Percentiles rank a stretch among this genome's conserved stretches.
These are phyloP conservation scores for Podarcis raffonei DNA, from an alignment of 2,113 vertebrate genomes.

Conservation along the genomic window DNA sequence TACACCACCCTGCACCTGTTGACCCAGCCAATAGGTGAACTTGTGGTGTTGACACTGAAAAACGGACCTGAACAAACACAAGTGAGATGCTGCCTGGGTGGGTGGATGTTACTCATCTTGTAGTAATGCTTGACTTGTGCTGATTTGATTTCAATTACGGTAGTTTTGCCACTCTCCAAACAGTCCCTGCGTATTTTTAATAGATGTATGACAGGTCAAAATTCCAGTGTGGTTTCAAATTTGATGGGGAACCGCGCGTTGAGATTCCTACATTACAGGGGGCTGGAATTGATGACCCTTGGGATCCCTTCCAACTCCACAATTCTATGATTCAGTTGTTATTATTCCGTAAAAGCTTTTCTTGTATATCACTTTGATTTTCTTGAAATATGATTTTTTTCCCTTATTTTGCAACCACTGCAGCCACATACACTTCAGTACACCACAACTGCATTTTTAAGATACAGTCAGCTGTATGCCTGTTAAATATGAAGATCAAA, in stretches of 20 bases:
- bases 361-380: too few relatives aligned
- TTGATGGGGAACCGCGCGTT: too few relatives aligned
- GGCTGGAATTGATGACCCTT: too few relatives aligned
- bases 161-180: neutral
- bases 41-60: neutral
- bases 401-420: neutral
- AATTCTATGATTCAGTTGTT: too few relatives aligned
- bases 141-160: neutral
- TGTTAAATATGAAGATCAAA: neutral
- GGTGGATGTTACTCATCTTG: neutral
- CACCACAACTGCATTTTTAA: neutral
- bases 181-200: neutral
- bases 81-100: neutral
- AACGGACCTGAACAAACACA: neutral
- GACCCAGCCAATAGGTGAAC: neutral
- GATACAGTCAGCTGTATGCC: neutral
- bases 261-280: too few relatives aligned
- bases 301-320: too few relatives aligned
- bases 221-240: neutral
- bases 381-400: neutral
- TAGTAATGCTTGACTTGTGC: neutral
- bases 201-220: neutral
- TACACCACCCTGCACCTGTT: neutral
- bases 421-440: neutral
- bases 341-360: too few relatives aligned